Base-by-base conservation (phyloP, 1,140 invertebrate species). In the Aphelenchoides avenae region DNA sequence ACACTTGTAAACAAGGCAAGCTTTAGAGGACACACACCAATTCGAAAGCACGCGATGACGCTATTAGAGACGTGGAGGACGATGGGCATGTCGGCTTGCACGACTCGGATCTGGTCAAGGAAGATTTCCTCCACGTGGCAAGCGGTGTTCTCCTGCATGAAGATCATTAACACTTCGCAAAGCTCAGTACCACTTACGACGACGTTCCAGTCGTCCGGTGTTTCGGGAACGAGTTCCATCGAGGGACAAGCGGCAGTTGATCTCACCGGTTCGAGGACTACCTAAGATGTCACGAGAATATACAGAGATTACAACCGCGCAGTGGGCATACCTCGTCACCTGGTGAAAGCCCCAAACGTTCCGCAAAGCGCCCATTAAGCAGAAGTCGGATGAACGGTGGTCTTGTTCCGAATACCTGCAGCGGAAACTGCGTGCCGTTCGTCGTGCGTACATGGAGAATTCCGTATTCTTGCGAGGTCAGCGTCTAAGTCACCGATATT, bases 41-140 rank as follows among this genome's bases (percentile, higher is more conserved):
- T 52, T 41, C 64, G 27, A 41, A 66, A 55, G 13, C 54, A 43
- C 5, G 46, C 52, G 6, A 50, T 26, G n/a, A 66, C 51, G 13
- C 57, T 49, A 18, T 50, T 26, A 4, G 52, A 15, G 4, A 64
- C 27, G 36, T 39, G 53, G 15, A 66, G 37, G 9, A 66, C 39
- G 30, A 62, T 50, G 1, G 20, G 37, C 51, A 66, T 47, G 22
- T 31, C 50, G n/a, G 20, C 6, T 31, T 42, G 42, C 15, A 69
- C 49, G 15, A 69, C 40, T 27, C 65, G 41, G 24, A 69, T 52
- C 56, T 69, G 67, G 9, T 56, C 13, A 37, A 69, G 29, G 22
- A 69, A 65, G n/a, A 70, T 42, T 11, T 68, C 64, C 50, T 69
- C 67, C 20, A 69, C 60, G 13, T 57, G 15, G n/a, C 26, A 26